Conservation (phyloP, 2,888 invertebrate genomes). For the Smittia aterrima region DNA sequence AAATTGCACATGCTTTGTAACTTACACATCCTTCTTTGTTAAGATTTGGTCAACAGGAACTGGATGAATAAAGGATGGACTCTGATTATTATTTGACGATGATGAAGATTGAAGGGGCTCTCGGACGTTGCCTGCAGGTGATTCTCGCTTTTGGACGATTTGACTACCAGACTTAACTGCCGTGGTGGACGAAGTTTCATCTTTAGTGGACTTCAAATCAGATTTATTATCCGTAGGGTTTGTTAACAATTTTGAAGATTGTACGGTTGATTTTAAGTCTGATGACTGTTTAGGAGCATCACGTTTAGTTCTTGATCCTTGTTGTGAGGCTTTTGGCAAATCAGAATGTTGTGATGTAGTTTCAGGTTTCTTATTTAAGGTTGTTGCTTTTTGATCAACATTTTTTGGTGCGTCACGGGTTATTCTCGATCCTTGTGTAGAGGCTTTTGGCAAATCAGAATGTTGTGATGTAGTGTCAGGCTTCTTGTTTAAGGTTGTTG, state of each 20-base stretch:
- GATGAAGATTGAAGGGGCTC: background rate
- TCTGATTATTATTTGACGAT: background rate
- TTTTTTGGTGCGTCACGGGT: background rate
- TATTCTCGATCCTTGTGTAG: background rate
- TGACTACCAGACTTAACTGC: background rate
- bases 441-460: background rate
- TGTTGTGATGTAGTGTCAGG: background rate
- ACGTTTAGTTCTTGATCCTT: background rate
- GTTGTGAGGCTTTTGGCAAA: background rate
- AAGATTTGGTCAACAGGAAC: conserved; percentile 35
- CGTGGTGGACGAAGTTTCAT: background rate
- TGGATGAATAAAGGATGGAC: conserved; percentile 20
- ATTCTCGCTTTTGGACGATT: background rate
- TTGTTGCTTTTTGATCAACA: background rate
- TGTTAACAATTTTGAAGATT: background rate
- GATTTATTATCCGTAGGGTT: too few species aligned
- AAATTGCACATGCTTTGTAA: background rate
- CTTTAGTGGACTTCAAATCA: background rate
- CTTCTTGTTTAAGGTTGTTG: background rate
- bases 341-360: background rate
- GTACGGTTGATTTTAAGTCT: background rate
- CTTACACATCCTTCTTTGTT: background rate
- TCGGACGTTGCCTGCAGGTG: background rate
- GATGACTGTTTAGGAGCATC: background rate
- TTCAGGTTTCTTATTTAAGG: background rate